These are phyloP conservation scores for Neogobius melanostomus DNA, from an alignment of 2,113 vertebrate genomes.

Conservation along the genomic window DNA sequence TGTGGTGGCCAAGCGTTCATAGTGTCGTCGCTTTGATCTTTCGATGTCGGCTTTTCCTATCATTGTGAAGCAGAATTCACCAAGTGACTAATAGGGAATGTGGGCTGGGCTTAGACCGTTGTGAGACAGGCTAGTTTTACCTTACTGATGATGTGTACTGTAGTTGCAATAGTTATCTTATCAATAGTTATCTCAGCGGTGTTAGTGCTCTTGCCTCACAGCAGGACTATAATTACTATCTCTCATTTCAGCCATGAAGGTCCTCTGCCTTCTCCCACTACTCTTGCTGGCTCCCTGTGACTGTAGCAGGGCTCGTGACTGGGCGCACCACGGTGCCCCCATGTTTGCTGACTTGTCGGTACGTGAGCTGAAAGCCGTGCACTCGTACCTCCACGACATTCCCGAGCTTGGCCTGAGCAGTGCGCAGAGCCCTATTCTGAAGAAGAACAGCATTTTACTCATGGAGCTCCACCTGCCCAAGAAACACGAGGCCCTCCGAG, in stretches of 20 bases:
- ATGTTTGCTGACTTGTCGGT: slow-evolving; percentile 85
- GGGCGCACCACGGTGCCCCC: slow-evolving; percentile 74
- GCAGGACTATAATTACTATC: neutral
- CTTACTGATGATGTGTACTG: too few relatives aligned
- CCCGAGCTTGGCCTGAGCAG: slow-evolving; percentile 75
- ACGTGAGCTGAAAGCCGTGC: slow-evolving; percentile 77
- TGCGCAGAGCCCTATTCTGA: slow-evolving; percentile 36
- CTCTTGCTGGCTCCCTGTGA: slow-evolving; percentile 41
- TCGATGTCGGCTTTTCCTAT: too few relatives aligned
- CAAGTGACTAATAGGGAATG: too few relatives aligned
- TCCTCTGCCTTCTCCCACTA: slow-evolving; percentile 55
- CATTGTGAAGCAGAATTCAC: too few relatives aligned
- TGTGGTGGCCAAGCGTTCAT: too few relatives aligned
- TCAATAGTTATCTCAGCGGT: too few relatives aligned
- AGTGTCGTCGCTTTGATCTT: too few relatives aligned
- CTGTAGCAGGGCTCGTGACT: slow-evolving; percentile 59
- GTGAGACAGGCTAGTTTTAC: too few relatives aligned
- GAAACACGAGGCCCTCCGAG: slow-evolving; percentile 79
- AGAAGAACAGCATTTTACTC: slow-evolving; percentile 86
- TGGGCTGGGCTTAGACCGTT: too few relatives aligned
- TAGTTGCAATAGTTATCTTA: too few relatives aligned
- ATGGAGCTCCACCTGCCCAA: slow-evolving; percentile 85
- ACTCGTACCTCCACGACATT: slow-evolving; percentile 75
- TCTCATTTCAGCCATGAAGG: slow-evolving; percentile 64
- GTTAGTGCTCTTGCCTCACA: too few relatives aligned